Evolutionary conservation across 1,140 invertebrate species (phyloP).

Genomic region (Laupala kohalensis): DNA sequence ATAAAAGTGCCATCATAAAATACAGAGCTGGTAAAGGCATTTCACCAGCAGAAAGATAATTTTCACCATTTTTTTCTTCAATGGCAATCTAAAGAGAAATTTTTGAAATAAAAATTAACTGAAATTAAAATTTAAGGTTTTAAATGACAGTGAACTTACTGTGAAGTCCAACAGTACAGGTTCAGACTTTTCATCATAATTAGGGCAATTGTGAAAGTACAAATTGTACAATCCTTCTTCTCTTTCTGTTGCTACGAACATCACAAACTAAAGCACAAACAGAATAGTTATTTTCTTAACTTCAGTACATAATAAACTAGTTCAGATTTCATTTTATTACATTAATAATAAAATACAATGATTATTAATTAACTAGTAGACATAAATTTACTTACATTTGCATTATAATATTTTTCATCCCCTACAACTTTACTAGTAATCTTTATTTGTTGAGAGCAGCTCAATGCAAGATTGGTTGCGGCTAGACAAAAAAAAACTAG

Average conservation of each 20-base stretch:
- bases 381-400: conserved; percentile 31
- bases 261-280: conserved; percentile 53
- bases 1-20: conserved; percentile 80
- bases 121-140: not conserved
- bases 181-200: conserved; percentile 37
- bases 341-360: not conserved
- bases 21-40: conserved; percentile 89
- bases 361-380: not conserved
- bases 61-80: conserved; percentile 68
- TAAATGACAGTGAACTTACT: conserved; percentile 31
- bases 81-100: conserved; percentile 69
- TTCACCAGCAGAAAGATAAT: conserved; percentile 92
- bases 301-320: not conserved
- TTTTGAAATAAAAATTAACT: conserved; percentile 9
- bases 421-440: conserved; percentile 30
- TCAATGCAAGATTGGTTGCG: conserved; percentile 29
- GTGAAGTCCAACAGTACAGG: conserved; percentile 43
- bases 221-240: conserved; percentile 91
- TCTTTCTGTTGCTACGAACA: conserved; percentile 58
- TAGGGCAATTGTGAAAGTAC: conserved; percentile 90
- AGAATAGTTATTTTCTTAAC: not conserved
- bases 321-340: no score
- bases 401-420: conserved; percentile 37
- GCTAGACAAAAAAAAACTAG: conserved; percentile 18
- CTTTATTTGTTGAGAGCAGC: conserved; percentile 22